phyloP scores from a whole-genome alignment of 2,888 invertebrate species.

The Cremastinae sp. region DNA sequence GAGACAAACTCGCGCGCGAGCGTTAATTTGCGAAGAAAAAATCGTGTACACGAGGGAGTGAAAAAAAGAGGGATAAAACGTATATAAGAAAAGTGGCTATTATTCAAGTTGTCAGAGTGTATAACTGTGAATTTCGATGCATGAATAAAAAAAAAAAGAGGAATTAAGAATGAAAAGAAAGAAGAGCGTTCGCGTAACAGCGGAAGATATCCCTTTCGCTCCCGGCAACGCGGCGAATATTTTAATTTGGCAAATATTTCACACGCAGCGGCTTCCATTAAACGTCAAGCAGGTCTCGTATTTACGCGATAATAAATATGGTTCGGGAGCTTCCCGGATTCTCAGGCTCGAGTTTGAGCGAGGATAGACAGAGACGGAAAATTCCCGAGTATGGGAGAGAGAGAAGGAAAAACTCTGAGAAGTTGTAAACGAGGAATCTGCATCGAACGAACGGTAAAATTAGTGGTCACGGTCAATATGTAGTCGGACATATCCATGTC shows the following conservation, averaged over 20 bases:
- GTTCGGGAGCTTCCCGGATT: slow-evolving; percentile 38
- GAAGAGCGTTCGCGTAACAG: slow-evolving; percentile 28
- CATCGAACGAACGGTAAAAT: slow-evolving; percentile 59
- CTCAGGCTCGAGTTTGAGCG: slow-evolving; percentile 23
- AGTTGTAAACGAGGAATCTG: slow-evolving; percentile 34
- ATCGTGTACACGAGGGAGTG: not conserved
- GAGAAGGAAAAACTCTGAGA: not conserved
- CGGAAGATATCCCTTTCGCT: slow-evolving; percentile 28
- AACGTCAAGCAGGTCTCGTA: slow-evolving; percentile 37
- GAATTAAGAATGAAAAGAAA: slow-evolving; percentile 16
- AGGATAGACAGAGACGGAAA: not conserved
- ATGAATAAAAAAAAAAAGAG: slow-evolving; percentile 15
- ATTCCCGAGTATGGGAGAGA: not conserved
- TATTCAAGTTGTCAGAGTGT: slow-evolving; percentile 41
- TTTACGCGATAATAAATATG: slow-evolving; percentile 44
- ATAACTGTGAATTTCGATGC: slow-evolving; percentile 36
- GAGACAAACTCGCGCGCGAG: slow-evolving; percentile 1
- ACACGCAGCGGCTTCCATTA: slow-evolving; percentile 39
- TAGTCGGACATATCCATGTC: slow-evolving; percentile 39
- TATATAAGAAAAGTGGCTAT: slow-evolving; percentile 19
- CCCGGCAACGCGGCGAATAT: slow-evolving; percentile 32
- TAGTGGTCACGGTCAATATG: slow-evolving; percentile 60
- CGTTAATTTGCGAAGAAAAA: slow-evolving; percentile 48
- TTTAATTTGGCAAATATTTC: slow-evolving; percentile 50
- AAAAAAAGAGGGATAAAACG: slow-evolving; percentile 9